phyloP scores from a whole-genome alignment of 2,113 vertebrate species.

The Macrotis lagotis region DNA sequence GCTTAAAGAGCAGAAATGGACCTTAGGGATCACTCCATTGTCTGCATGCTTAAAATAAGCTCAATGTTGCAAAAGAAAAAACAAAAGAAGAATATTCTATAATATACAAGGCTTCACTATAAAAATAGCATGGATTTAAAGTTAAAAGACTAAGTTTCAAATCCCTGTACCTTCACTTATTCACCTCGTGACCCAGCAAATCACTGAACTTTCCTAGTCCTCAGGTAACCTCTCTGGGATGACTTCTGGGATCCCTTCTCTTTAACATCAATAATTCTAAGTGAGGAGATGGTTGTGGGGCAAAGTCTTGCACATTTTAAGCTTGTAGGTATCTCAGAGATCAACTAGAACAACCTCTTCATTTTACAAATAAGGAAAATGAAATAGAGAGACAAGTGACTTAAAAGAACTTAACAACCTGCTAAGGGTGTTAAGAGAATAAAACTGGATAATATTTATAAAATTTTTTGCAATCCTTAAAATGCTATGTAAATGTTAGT shows the following conservation, averaged over 20 bases:
- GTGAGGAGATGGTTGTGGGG: not conserved
- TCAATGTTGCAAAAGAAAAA: not conserved
- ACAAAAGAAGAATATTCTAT: not conserved
- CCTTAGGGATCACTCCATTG: not conserved
- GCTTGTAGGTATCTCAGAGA: not conserved
- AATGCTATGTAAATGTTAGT: not conserved
- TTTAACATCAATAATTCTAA: not conserved
- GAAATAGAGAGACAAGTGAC: not conserved
- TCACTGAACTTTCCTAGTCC: not conserved
- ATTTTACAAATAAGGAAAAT: not conserved
- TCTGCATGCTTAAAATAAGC: not conserved
- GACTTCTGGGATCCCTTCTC: not conserved
- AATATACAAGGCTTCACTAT: not conserved
- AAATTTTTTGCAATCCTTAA: not conserved
- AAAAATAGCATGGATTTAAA: not conserved
- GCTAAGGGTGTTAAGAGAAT: not conserved
- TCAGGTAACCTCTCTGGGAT: not conserved
- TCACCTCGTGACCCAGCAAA: not conserved
- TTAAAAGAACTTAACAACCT: not conserved
- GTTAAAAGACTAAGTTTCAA: not conserved
- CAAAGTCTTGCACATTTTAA: not conserved
- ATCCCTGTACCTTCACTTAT: not conserved
- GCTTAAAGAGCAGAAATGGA: not conserved
- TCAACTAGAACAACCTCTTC: not conserved
- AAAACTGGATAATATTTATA: not conserved